phyloP scores from a whole-genome alignment of 2,797 vertebrate genomes.

The Lateolabrax maculatus region DNA sequence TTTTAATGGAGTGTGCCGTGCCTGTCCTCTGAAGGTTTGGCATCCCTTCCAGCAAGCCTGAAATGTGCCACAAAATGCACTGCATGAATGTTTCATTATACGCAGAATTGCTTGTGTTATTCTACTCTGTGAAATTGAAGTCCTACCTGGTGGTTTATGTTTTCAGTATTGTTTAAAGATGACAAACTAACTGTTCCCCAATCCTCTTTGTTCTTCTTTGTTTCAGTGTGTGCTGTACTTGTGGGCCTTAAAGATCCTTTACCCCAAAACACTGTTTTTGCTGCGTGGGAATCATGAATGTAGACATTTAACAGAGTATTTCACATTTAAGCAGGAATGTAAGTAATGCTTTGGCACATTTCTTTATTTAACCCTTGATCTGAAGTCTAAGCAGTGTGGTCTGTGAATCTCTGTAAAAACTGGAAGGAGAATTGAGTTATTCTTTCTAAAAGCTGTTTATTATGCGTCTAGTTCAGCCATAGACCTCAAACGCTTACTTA shows the following conservation, averaged over 20 bases:
- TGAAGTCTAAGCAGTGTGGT: conserved; percentile 25
- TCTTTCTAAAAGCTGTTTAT: conserved; percentile 67
- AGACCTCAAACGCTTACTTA: conserved; percentile 56
- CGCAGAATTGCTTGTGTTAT: conserved; percentile 45
- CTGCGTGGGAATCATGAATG: conserved; percentile 99
- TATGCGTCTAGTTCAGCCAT: conserved; percentile 44
- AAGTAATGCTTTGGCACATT: conserved; percentile 84
- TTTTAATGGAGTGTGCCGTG: conserved; percentile 43
- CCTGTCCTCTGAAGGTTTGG: conserved; percentile 48
- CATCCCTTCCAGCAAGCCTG: conserved; percentile 33
- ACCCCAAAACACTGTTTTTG: conserved; percentile 99
- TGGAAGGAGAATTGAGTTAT: conserved; percentile 53
- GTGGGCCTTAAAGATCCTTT: conserved; percentile 86
- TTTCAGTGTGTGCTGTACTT: conserved; percentile 84
- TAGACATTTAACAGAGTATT: conserved; percentile 99
- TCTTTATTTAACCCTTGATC: conserved; percentile 29
- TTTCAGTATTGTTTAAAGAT: conserved; percentile 31
- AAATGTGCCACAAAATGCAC: conserved; percentile 51
- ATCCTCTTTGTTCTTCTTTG: conserved; percentile 47
- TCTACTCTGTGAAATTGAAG: conserved; percentile 43
- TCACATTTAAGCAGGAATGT: conserved; percentile 99
- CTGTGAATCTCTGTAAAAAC: conserved; percentile 17
- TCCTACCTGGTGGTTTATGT: conserved; percentile 46
- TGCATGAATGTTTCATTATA: conserved; percentile 67
- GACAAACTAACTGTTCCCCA: conserved; percentile 38